Conservation (phyloP, 2,113 vertebrate genomes). For the Thamnaconus septentrionalis region DNA sequence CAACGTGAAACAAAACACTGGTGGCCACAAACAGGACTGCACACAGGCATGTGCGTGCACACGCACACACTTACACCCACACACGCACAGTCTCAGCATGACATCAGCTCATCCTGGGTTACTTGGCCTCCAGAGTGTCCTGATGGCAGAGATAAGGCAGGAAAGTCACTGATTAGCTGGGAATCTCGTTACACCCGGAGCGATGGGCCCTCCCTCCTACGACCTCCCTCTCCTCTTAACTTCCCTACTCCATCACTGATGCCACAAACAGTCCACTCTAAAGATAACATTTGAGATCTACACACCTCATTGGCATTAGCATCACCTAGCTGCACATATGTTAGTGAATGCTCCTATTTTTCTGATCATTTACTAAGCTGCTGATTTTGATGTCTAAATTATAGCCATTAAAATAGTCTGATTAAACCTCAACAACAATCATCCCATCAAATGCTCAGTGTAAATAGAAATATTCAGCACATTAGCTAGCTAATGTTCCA, state of each 20-base stretch:
- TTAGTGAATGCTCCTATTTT: too few relatives aligned
- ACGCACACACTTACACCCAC: conserved; percentile 46
- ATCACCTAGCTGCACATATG: too few relatives aligned
- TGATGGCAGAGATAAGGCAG: conserved; percentile 78
- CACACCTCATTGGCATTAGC: too few relatives aligned
- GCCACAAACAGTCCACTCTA: conserved; percentile 4
- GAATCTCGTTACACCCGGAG: conserved; percentile 81
- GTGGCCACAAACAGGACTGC: conserved; percentile 10
- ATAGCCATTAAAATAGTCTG: too few relatives aligned
- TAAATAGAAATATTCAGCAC: too few relatives aligned
- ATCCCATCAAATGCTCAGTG: too few relatives aligned
- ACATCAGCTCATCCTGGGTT: conserved; percentile 81
- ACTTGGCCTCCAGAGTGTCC: conserved; percentile 78
- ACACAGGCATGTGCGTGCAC: conserved; percentile 10
- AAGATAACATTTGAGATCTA: neutral
- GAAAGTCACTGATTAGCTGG: conserved; percentile 81
- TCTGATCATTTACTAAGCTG: too few relatives aligned
- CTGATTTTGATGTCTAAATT: too few relatives aligned
- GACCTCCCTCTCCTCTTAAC: conserved; percentile 28
- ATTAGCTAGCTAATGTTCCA: too few relatives aligned
- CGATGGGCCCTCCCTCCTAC: conserved; percentile 65
- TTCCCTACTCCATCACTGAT: conserved; percentile 28
- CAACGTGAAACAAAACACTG: conserved; percentile 24
- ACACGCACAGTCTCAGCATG: conserved; percentile 62
- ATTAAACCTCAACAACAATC: too few relatives aligned